phyloP scores from a whole-genome alignment of 53 echinoderm and acorn worm genomes.

The Crossaster papposus region DNA sequence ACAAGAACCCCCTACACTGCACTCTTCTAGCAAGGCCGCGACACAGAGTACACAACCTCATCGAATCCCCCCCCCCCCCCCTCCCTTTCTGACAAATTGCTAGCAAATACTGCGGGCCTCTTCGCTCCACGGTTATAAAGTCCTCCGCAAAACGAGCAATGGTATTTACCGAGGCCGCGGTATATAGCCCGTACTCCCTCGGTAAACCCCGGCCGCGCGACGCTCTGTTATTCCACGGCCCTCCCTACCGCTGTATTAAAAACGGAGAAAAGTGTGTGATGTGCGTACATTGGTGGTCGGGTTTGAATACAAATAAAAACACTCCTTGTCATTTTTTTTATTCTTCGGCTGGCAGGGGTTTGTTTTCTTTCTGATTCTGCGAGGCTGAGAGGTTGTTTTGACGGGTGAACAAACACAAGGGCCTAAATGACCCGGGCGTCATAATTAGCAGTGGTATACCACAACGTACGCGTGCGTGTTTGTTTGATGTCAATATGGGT shows the following conservation, averaged over 20 bases:
- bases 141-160: background rate
- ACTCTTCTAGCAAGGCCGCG: conserved; percentile 13
- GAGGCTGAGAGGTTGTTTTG: conserved; percentile 39
- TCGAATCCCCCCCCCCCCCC: background rate
- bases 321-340: background rate
- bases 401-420: conserved; percentile 43
- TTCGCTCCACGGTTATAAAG: background rate
- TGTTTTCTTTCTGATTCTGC: conserved; percentile 44
- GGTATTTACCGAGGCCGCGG: background rate
- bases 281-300: background rate
- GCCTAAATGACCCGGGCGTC: conserved; percentile 25
- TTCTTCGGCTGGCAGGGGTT: background rate
- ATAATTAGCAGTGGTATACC: conserved; percentile 28
- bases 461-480: conserved; percentile 8
- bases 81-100: conserved; percentile 14
- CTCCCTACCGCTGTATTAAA: background rate
- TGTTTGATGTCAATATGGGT: conserved; percentile 24
- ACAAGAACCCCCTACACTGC: background rate
- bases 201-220: conserved; percentile 1
- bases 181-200: conserved; percentile 7
- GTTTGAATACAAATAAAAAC: background rate
- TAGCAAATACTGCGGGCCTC: conserved; percentile 21
- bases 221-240: background rate
- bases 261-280: background rate
- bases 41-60: conserved; percentile 12